phyloP scores from a whole-genome alignment of 2,888 invertebrate species.

The Lycophotia porphyrea region DNA sequence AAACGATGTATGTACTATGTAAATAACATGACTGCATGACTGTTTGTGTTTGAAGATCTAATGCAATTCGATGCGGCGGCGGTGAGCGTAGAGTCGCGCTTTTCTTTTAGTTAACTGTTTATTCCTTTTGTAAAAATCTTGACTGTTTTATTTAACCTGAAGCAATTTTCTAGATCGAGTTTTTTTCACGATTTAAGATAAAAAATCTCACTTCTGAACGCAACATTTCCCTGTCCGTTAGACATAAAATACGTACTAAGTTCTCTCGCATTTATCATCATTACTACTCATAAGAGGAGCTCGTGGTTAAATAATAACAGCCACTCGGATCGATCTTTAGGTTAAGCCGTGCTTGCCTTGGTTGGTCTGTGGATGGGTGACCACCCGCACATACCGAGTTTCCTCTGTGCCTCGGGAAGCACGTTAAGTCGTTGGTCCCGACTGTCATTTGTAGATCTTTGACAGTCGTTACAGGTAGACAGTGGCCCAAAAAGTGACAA shows the following conservation, averaged over 20 bases:
- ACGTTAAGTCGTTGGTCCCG: too few relatives aligned
- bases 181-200: not conserved
- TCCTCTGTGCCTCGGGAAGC: too few relatives aligned
- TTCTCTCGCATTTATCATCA: not conserved
- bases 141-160: not conserved
- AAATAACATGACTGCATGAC: conserved; percentile 4
- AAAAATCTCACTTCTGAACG: not conserved
- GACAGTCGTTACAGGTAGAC: too few relatives aligned
- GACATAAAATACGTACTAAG: not conserved
- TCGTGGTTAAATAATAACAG: too few relatives aligned
- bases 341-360: too few relatives aligned
- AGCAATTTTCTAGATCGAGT: not conserved
- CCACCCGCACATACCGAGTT: too few relatives aligned
- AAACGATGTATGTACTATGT: not conserved
- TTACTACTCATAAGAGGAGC: too few relatives aligned
- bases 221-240: not conserved
- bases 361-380: too few relatives aligned
- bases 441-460: too few relatives aligned
- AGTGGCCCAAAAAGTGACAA: too few relatives aligned
- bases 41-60: conserved; percentile 39
- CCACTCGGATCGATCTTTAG: too few relatives aligned
- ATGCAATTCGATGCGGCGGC: conserved; percentile 26
- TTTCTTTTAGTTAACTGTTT: conserved; percentile 5
- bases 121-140: not conserved
- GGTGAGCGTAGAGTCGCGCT: not conserved